A percentile compares a stretch with the other conserved stretches of the same genome.
Evolutionary conservation across 1,140 invertebrate genomes (phyloP).

Genomic region (Habropoda laboriosa): DNA sequence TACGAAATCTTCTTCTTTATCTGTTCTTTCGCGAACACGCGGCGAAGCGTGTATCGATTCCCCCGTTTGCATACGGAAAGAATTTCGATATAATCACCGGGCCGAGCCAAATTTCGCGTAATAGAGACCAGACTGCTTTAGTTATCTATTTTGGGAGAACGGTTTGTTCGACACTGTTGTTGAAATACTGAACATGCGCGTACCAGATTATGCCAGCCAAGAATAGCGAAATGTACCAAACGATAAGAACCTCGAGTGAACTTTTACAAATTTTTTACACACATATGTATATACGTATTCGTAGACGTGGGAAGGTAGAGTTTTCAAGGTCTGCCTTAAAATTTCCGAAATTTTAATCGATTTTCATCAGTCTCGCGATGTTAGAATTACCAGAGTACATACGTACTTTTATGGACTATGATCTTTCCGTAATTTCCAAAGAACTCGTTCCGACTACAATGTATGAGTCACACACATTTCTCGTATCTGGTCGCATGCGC

Average conservation of each 20-base stretch:
- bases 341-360: too few relatives aligned
- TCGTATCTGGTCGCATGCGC: neutral
- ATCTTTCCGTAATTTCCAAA: conserved; percentile 2
- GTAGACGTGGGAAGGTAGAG: neutral
- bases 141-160: conserved; percentile 39
- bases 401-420: neutral
- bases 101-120: conserved; percentile 39
- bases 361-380: too few relatives aligned
- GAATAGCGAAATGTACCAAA: neutral
- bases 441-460: neutral
- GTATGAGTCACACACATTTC: conserved; percentile 14
- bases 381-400: neutral
- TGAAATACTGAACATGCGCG: conserved; percentile 1
- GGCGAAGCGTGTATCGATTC: neutral
- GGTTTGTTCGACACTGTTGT: neutral
- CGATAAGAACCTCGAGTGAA: neutral
- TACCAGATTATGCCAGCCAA: neutral
- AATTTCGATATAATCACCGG: neutral
- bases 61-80: neutral
- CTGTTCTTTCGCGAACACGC: neutral
- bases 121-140: conserved; percentile 1
- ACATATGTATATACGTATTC: too few relatives aligned
- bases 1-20: neutral
- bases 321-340: too few relatives aligned
- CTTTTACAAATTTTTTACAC: neutral